Evolutionary conservation across 2,888 invertebrate genomes (phyloP), one percentile per base, ranked within the genome.

Genomic region (Azorinus chamasolen): DNA sequence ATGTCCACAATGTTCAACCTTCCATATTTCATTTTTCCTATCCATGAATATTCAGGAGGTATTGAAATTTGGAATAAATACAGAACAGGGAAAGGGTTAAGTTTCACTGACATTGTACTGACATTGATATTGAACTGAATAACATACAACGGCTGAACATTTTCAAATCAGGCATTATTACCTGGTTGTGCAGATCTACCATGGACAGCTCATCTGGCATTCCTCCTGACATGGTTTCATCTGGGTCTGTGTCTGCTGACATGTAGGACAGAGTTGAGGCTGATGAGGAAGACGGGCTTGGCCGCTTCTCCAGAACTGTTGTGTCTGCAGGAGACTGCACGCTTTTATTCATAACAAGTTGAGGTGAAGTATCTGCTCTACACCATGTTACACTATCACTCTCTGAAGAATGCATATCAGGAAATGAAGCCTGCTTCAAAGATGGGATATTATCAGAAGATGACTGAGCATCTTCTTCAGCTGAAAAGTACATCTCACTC

Each of bases 171-270:
- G 32, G 32, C 5, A 27, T 2, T 24, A 25, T 25, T 48, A 76
- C 80, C 94, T 99, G 98, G 95, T 97, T 97, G 89, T 98, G 98
- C 18, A 99, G 94, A 93, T 98, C 98, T 0, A 99, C 97, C 14
- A 89, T 61, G 5, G 89, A 87, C 43, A 88, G 79, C 54, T 89
- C 88, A 46, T 88, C 88, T 0, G 82, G 80, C 24, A 87, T 43
- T 18, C 83, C 86, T 18, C 73, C 85, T 8, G 86, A 87, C 97
- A 98, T 0, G 97, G 98, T 83, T 97, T 96, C 2, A 97, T 98
- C 86, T 96, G 97, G 88, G 91, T 94, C 63, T 91, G 94, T 57
- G 78, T 90, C 74, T 72, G 89, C 90, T 0, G 90, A 90, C 65
- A 84, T 85, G 61, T 85, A 91, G 0, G 90, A 90, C 57, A 88